Evolutionary conservation across 2,113 vertebrate genomes (phyloP).

Genomic region (Microtus richardsoni): DNA sequence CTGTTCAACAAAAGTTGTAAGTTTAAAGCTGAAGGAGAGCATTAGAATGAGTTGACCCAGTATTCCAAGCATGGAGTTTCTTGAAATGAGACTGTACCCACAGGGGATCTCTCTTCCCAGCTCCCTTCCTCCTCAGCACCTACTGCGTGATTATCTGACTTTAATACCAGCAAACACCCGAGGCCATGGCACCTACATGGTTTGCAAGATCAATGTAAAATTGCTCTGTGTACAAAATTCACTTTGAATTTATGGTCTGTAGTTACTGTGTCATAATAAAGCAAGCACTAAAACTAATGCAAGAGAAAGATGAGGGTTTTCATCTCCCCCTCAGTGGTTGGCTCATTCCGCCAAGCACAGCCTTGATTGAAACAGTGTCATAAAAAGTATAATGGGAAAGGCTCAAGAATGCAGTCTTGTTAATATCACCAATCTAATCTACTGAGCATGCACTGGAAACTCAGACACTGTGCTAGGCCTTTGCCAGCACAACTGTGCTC

Average conservation of each 20-base stretch:
- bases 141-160: not conserved
- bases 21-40: not conserved
- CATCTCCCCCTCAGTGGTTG: not conserved
- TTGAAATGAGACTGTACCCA: not conserved
- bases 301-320: not conserved
- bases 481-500: not conserved
- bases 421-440: no score
- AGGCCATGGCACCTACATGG: not conserved
- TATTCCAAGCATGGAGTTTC: not conserved
- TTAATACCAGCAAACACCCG: not conserved
- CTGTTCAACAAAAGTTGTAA: not conserved
- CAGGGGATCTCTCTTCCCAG: not conserved
- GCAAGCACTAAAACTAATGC: not conserved
- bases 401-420: not conserved
- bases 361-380: not conserved
- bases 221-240: not conserved
- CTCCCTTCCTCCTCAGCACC: not conserved
- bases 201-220: not conserved
- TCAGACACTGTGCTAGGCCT: not conserved
- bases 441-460: not conserved
- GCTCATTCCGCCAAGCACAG: not conserved
- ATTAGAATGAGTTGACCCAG: not conserved
- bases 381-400: not conserved
- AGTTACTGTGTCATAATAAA: not conserved
- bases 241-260: not conserved